A percentile compares a stretch with the other conserved stretches of the same genome.
Evolutionary conservation across 2,888 invertebrate species (phyloP).

Genomic region (Blastobasis adustella): DNA sequence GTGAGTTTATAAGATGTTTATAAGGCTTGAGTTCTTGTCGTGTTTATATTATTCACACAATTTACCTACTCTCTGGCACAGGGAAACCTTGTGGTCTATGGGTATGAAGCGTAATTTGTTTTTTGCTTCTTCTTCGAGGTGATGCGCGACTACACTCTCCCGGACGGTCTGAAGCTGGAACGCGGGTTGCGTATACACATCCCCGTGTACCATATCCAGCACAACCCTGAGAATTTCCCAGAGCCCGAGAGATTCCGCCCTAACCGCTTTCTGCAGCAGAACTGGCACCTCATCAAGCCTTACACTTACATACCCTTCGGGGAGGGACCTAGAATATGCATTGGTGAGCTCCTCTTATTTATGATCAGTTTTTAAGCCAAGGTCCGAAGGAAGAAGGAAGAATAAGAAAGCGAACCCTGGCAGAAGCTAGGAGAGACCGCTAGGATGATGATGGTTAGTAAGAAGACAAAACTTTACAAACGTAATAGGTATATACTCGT

Average conservation of each 20-base stretch:
- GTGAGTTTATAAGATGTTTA: too few relatives aligned
- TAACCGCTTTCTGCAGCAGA: constrained; percentile 32
- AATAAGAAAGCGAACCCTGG: too few relatives aligned
- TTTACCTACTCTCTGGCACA: too few relatives aligned
- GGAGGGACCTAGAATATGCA: constrained; percentile 35
- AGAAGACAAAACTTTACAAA: neutral
- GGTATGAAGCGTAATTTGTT: too few relatives aligned
- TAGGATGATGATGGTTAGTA: constrained; percentile 4
- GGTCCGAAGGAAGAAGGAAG: constrained; percentile 15
- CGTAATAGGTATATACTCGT: neutral
- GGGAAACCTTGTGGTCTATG: too few relatives aligned
- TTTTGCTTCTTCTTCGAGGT: constrained; percentile 11
- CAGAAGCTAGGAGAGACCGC: too few relatives aligned
- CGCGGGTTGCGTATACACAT: constrained; percentile 34
- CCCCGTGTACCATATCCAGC: constrained; percentile 33
- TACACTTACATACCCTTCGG: constrained; percentile 40
- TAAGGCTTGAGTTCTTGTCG: too few relatives aligned
- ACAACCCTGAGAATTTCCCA: constrained; percentile 28
- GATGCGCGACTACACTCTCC: constrained; percentile 31
- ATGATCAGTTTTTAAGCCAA: constrained; percentile 5
- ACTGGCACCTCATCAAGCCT: constrained; percentile 24
- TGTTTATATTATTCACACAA: too few relatives aligned
- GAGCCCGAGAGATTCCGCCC: constrained; percentile 33
- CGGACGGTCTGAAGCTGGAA: constrained; percentile 27
- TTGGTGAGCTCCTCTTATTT: constrained; percentile 3